Conservation (phyloP, 2,888 invertebrate genomes). For the Hedychridium roseum region DNA sequence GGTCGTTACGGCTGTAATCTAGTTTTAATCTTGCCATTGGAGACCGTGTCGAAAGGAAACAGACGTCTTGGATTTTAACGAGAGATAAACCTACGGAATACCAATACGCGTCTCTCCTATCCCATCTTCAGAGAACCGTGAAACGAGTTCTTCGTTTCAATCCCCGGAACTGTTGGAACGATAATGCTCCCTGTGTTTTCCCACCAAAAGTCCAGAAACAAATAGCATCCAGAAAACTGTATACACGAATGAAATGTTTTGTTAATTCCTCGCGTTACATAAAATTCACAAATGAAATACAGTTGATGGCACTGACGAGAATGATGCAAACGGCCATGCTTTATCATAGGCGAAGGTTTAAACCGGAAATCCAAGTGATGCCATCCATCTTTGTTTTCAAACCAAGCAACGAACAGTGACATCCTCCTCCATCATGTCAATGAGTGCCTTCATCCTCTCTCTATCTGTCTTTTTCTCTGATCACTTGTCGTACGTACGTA, state of each 20-base stretch:
- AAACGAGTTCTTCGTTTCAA: too few relatives aligned
- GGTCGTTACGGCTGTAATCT: not conserved
- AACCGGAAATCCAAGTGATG: conserved; percentile 44
- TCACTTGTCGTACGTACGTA: not conserved
- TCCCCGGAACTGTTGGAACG: too few relatives aligned
- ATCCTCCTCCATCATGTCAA: conserved; percentile 44
- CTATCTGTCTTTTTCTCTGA: not conserved
- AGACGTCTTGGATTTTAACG: too few relatives aligned
- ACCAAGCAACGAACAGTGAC: conserved; percentile 31
- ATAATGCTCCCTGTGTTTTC: not conserved
- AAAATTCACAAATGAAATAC: not conserved
- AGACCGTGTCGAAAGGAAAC: too few relatives aligned
- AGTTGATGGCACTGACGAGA: not conserved
- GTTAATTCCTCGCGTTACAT: not conserved
- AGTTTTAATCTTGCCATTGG: too few relatives aligned
- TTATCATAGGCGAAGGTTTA: conserved; percentile 28
- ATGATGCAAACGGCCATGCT: conserved; percentile 6
- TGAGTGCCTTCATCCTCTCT: conserved; percentile 31
- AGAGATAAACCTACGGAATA: too few relatives aligned
- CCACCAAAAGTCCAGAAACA: too few relatives aligned
- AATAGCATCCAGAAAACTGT: too few relatives aligned
- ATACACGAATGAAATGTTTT: too few relatives aligned
- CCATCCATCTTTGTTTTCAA: conserved; percentile 51
- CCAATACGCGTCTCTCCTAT: too few relatives aligned
- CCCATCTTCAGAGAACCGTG: too few relatives aligned